Percentiles rank a stretch among this genome's conserved stretches.
Conservation (phyloP, 2,113 vertebrate species). For the Apteryx mantelli region DNA sequence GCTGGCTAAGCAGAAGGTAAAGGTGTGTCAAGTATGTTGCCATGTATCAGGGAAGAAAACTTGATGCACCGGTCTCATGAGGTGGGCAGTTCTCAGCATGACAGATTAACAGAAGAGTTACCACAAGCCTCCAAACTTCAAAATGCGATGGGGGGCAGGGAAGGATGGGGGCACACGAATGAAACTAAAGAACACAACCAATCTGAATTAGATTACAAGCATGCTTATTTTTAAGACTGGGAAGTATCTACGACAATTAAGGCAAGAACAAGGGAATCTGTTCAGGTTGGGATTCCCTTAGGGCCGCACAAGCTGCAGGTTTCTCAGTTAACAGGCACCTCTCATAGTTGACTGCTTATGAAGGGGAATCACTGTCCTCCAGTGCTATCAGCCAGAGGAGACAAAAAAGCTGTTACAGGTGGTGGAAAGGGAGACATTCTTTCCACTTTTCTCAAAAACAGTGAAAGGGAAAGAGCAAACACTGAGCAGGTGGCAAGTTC, state of each 20-base stretch:
- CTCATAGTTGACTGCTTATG: background rate
- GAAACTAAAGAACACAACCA: background rate
- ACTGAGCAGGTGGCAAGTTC: background rate
- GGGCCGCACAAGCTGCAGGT: background rate
- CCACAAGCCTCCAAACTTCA: background rate
- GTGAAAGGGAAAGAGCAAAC: background rate
- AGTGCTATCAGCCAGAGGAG: background rate
- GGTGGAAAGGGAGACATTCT: background rate
- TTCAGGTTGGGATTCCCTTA: background rate
- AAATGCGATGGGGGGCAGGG: background rate
- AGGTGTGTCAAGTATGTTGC: background rate
- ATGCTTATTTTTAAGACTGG: background rate
- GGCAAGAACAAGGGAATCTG: background rate
- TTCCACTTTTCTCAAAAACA: background rate
- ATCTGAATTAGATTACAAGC: background rate
- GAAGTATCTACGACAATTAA: background rate
- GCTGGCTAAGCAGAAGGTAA: background rate
- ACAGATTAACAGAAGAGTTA: background rate
- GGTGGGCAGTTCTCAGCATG: background rate
- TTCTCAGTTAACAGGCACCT: background rate
- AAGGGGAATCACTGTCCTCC: background rate
- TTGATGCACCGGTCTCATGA: background rate
- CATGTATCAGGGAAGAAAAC: background rate
- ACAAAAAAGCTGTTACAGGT: background rate
- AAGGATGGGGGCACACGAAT: background rate